Base-by-base conservation (phyloP, 2,113 vertebrate genomes). In the Rhagologus leucostigma region DNA sequence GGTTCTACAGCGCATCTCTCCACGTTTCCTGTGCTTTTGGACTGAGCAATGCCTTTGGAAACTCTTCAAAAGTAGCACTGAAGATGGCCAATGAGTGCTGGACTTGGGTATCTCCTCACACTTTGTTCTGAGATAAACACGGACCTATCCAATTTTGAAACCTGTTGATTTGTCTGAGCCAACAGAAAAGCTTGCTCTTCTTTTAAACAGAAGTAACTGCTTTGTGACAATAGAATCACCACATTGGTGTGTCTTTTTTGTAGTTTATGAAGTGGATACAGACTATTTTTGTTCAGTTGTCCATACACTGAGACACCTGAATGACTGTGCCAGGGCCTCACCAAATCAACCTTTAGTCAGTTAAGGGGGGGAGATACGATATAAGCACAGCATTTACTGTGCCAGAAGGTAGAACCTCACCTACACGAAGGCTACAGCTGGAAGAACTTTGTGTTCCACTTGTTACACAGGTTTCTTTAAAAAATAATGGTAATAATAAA, bases 21-120 rank as follows among this genome's bases (percentile, higher is more conserved):
- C n/a, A 12, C 0, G 0, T 62, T 33, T 59, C 10, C 15, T 56
- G 15, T 11, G 35, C 63, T 21, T 93, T 35, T 27, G n/a, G 33
- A 46, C 15, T 1, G 2, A 47, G 32, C 46, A 68, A 37, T 15
- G 17, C 20, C 11, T 27, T 49, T 2, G 1, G 37, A 79, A 77
- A 44, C 11, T 74, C 50, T 37, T 30, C 35, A 42, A 41, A 35
- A 76, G 19, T 22, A 71, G 49, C 7, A 23, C 53, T 62, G 67
- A 57, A 56, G 32, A 55, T 10, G 5, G 41, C 21, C 52, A 49
- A 8, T 22, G 13, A 63, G 41, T 16, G 26, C 49, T 90, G 59
- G 60, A 41, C 1, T 1, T 35, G 29, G 11, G 1, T 41, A 21
- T 33, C 52, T 84, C 22, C 35, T 87, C 53, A 55, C 21, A 9